Conservation (phyloP, 2,888 invertebrate genomes). For the Lasioglossum marginatum region DNA sequence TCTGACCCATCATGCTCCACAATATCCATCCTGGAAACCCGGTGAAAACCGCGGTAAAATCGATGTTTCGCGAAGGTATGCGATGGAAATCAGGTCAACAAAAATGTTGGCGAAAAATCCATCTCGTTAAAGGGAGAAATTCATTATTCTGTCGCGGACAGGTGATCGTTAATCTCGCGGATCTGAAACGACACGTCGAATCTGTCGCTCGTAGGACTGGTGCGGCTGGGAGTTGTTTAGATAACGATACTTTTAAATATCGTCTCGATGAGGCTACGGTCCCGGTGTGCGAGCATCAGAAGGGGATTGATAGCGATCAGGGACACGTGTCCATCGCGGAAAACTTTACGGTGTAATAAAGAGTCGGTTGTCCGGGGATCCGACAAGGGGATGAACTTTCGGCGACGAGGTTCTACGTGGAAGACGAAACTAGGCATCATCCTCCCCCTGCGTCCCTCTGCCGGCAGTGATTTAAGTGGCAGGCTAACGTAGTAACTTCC, state of each 20-base stretch:
- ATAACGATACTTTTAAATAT: conserved; percentile 20
- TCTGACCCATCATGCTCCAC: not conserved
- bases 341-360: conserved; percentile 73
- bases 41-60: not conserved
- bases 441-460: conserved; percentile 48
- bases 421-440: conserved; percentile 60
- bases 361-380: conserved; percentile 63
- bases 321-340: conserved; percentile 59
- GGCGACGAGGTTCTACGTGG: conserved; percentile 71
- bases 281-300: conserved; percentile 12
- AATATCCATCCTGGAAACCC: not conserved
- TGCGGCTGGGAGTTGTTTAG: not conserved
- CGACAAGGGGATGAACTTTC: conserved; percentile 70
- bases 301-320: conserved; percentile 57
- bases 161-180: not conserved
- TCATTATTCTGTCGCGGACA: conserved; percentile 9
- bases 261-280: conserved; percentile 10
- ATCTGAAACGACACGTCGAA: not conserved
- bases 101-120: conserved; percentile 3
- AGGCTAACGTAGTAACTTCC: conserved; percentile 81
- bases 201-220: not conserved
- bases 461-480: conserved; percentile 81
- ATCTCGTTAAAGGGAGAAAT: not conserved
- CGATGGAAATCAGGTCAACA: not conserved
- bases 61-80: not conserved